Evolutionary conservation across 2,888 invertebrate species (phyloP).

Genomic region (Listrodromus nycthemerus): DNA sequence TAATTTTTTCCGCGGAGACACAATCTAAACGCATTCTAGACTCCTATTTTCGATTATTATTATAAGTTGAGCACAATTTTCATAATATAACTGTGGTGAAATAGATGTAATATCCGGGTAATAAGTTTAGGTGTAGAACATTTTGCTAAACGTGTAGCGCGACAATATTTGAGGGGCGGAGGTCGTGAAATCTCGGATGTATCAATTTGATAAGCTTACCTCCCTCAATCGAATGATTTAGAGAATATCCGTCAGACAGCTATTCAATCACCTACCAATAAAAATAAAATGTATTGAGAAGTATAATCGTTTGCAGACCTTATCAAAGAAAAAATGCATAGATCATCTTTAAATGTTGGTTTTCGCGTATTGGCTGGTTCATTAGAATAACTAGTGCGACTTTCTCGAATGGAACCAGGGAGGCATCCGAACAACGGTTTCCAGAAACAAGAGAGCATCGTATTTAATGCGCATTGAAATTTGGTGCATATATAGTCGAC

Average conservation of each 20-base stretch:
- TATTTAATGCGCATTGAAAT: constrained; percentile 52
- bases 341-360: not conserved
- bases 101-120: no score
- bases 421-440: constrained; percentile 34
- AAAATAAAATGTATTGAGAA: not conserved
- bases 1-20: not conserved
- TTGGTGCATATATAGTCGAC: constrained; percentile 9
- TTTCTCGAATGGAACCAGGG: constrained; percentile 29
- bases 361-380: constrained; percentile 43
- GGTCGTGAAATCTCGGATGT: no score
- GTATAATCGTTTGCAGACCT: not conserved
- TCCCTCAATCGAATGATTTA: no score
- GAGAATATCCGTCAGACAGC: no score
- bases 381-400: constrained; percentile 47
- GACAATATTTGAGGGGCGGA: no score
- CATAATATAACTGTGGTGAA: no score
- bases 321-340: not conserved
- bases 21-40: not conserved
- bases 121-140: no score
- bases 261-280: no score
- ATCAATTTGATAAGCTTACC: no score
- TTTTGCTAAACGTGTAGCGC: no score
- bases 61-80: no score
- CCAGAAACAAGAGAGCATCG: constrained; percentile 43
- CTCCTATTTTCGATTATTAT: no score